Evolutionary conservation across 2,888 invertebrate genomes (phyloP), one percentile per base, ranked within the genome.

Genomic region (Ennomos quercinarius): DNA sequence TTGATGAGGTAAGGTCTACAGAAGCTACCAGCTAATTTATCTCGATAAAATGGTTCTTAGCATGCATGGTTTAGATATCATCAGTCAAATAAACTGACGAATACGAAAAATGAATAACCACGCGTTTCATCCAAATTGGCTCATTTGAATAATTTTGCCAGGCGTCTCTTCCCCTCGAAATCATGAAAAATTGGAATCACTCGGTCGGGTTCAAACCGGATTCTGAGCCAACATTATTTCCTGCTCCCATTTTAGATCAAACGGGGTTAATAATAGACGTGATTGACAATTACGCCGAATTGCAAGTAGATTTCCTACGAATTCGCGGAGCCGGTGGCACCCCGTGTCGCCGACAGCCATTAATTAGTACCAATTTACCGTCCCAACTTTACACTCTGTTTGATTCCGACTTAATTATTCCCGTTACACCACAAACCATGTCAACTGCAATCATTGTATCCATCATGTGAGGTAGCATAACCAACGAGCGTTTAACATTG

Each of bases 391-490:
- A 70, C 68, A 67, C 57, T 67, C 72, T 66, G 73, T 71, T 71
- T 74, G 77, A 75, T 74, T 74, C 64, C 66, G 73, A 76, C 70
- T 72, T 71, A 68, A 78, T 78, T 76, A 77, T 76, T 71, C 74
- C 68, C 73, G 67, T 72, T 75, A 67, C 54, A 39, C 72, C 74
- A 50, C 76, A 76, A 78, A 75, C 76, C 70, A 76, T 72, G 80
- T 80, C 78, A 76, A 71, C 74, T 78, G 76, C 78, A 78, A 75
- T 81, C 72, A 76, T 74, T 79, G 68, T 73, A 76, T 76, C 69
- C 77, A 71, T 77, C 73, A 73, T 73, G 69, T 66, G 67, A 66
- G 61, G 50, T 52, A 52, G 53, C 43, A 55, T 13, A 17, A 39
- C 63, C 77, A 68, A 66, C 43, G 46, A 38, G 8, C 1, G 36